Conservation (phyloP, 2,888 invertebrate species). For the Andrena trimmerana region DNA sequence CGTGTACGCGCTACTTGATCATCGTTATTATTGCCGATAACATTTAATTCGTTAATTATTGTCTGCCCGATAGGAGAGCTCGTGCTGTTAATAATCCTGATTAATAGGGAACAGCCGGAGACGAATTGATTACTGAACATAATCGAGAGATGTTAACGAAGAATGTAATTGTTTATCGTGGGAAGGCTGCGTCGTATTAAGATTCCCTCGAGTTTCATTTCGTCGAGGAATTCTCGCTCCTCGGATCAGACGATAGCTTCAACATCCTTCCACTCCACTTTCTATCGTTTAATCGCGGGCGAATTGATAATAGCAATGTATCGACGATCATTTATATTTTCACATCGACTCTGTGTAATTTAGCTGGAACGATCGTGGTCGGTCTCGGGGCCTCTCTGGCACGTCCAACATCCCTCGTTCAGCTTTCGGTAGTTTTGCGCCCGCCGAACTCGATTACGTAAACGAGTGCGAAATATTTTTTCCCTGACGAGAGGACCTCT, state of each 20-base stretch:
- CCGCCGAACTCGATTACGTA: constrained; percentile 19
- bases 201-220: background rate
- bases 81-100: constrained; percentile 22
- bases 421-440: background rate
- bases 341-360: background rate
- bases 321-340: constrained; percentile 4
- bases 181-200: background rate
- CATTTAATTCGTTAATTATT: constrained; percentile 38
- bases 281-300: background rate
- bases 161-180: constrained; percentile 6
- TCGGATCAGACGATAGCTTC: too few species aligned
- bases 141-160: background rate
- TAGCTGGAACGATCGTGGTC: background rate
- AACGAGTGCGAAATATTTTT: constrained; percentile 39
- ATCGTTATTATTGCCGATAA: constrained; percentile 17
- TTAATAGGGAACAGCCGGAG: constrained; percentile 11
- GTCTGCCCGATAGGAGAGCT: constrained; percentile 1
- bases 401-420: background rate
- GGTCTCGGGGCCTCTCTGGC: background rate
- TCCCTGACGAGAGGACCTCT: background rate
- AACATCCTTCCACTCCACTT: background rate
- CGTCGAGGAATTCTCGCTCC: background rate
- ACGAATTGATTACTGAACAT: constrained; percentile 16
- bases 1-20: constrained; percentile 2
- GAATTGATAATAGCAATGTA: background rate